Evolutionary conservation across 2,888 invertebrate species (phyloP).

Genomic region (Pammene fasciana): DNA sequence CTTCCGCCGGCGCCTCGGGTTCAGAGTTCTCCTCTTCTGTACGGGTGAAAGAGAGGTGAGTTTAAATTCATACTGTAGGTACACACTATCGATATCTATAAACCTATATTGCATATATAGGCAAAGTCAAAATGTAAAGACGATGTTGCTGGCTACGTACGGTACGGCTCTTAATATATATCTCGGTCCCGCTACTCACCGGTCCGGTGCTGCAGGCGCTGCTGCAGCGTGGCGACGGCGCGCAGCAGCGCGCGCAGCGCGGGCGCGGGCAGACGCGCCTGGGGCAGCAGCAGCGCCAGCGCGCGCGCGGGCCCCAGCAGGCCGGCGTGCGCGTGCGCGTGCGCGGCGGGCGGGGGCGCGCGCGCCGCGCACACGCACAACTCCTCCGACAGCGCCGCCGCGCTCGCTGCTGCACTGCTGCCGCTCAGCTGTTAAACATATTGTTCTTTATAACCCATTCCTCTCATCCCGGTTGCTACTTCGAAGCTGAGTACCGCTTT

Average conservation of each 20-base stretch:
- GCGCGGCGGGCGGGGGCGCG: constrained; percentile 52
- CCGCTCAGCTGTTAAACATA: constrained; percentile 47
- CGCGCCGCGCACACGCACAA: constrained; percentile 50
- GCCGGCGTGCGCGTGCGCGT: constrained; percentile 56
- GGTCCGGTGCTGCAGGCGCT: constrained; percentile 50
- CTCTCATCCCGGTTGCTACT: no score
- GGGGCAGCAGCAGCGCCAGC: constrained; percentile 55
- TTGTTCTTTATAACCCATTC: neutral
- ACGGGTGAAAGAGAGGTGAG: neutral
- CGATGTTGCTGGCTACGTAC: no score
- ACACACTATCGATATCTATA: no score
- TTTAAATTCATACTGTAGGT: no score
- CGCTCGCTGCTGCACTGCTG: constrained; percentile 53
- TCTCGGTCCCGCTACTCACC: constrained; percentile 44
- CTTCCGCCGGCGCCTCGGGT: constrained; percentile 52
- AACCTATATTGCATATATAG: no score
- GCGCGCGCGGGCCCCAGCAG: constrained; percentile 64
- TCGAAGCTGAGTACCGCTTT: no score
- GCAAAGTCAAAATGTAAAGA: no score
- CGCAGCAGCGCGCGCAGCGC: constrained; percentile 49
- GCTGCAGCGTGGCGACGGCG: constrained; percentile 53
- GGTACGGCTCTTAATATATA: no score
- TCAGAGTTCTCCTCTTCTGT: constrained; percentile 65
- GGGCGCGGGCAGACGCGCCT: constrained; percentile 51
- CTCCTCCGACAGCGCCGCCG: constrained; percentile 64